phyloP scores from a whole-genome alignment of 2,797 vertebrate species.

The Sebastes hopkinsi region DNA sequence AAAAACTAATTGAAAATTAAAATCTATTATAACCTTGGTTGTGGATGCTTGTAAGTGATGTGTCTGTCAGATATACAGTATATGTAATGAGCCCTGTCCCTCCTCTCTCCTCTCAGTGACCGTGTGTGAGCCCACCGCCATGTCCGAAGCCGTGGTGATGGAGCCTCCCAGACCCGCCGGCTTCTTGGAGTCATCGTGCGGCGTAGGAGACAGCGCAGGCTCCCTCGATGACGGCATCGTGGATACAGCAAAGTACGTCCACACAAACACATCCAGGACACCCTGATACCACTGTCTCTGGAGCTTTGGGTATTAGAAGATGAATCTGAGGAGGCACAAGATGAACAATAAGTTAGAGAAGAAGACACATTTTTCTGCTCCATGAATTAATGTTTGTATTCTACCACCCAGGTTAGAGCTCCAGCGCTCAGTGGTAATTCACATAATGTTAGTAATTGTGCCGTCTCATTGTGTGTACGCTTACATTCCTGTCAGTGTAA shows the following conservation, averaged over 20 bases:
- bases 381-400: background rate
- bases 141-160: constrained; percentile 70
- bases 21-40: background rate
- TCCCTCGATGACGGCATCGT: constrained; percentile 59
- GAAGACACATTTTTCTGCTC: background rate
- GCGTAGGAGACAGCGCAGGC: constrained; percentile 38
- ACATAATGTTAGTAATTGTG: no score
- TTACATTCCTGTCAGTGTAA: no score
- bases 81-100: fast-evolving
- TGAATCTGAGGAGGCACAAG: background rate
- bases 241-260: constrained; percentile 75
- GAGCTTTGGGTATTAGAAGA: background rate
- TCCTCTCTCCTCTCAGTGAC: constrained; percentile 71
- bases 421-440: no score
- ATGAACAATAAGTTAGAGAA: background rate
- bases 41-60: background rate
- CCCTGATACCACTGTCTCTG: background rate
- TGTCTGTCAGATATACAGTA: background rate
- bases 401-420: background rate
- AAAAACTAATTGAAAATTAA: no score
- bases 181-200: constrained; percentile 61
- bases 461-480: no score
- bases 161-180: constrained; percentile 54
- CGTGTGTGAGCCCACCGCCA: constrained; percentile 69
- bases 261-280: background rate